Conservation (phyloP, 2,113 vertebrate species). For the Nasalis larvatus region DNA sequence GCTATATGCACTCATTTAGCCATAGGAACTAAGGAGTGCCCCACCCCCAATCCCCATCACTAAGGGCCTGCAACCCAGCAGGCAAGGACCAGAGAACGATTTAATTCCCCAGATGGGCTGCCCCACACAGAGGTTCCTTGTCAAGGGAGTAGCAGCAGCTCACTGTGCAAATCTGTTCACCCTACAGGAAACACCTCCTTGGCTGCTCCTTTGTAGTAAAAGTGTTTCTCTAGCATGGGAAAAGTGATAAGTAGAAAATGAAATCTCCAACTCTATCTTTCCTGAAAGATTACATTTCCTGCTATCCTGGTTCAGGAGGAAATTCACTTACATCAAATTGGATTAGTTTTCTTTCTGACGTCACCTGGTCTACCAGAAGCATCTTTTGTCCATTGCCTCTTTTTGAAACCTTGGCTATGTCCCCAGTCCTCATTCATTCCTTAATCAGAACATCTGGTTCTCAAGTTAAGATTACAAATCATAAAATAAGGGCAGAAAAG, state of each 20-base stretch:
- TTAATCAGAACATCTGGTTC: conserved; percentile 45
- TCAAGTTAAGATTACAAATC: not conserved
- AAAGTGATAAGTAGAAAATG: conserved; percentile 43
- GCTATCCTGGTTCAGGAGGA: conserved; percentile 26
- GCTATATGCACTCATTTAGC: not conserved
- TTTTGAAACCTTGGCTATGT: not conserved
- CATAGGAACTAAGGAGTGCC: not conserved
- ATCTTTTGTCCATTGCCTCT: not conserved
- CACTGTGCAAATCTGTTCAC: not conserved
- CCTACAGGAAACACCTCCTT: not conserved
- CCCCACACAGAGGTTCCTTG: not conserved
- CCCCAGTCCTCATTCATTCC: not conserved
- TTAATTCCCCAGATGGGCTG: not conserved
- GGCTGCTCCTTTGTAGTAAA: not conserved
- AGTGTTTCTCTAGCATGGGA: not conserved
- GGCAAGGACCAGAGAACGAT: not conserved
- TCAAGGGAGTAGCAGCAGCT: not conserved
- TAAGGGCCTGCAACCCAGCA: not conserved
- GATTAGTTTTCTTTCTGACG: conserved; percentile 22
- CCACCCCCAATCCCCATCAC: not conserved
- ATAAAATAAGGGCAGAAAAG: not conserved
- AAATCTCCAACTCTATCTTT: conserved; percentile 9
- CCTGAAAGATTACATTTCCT: conserved; percentile 57
- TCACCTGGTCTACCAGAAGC: conserved; percentile 45
- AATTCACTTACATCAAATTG: conserved; percentile 68